These are phyloP conservation scores for Nannobrachium achirus DNA, from an alignment of 2,113 vertebrate species.

Conservation along the genomic window DNA sequence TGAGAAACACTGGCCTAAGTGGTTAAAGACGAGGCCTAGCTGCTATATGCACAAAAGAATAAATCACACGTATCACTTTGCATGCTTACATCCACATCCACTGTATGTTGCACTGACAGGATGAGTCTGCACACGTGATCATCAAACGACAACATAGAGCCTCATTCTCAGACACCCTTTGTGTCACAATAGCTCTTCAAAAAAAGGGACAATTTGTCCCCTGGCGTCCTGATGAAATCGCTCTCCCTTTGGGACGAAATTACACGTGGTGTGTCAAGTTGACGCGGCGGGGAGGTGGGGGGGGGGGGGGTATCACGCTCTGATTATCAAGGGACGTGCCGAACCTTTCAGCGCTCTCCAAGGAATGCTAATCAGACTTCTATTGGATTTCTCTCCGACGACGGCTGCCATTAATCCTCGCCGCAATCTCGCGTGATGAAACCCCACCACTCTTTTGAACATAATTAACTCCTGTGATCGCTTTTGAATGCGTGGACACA, in stretches of 20 bases:
- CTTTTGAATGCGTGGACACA: conserved; percentile 46
- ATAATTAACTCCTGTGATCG: conserved; percentile 73
- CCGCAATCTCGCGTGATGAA: conserved; percentile 52
- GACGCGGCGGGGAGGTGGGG: conserved; percentile 10
- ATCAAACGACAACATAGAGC: no score
- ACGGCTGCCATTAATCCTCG: conserved; percentile 73
- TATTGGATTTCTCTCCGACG: conserved; percentile 65
- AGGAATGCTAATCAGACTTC: conserved; percentile 69
- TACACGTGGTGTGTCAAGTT: conserved; percentile 63
- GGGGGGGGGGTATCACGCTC: conserved; percentile 41
- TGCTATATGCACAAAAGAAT: no score
- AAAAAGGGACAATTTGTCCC: conserved; percentile 25
- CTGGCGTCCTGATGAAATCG: conserved; percentile 36
- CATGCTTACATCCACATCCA: no score
- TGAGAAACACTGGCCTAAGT: no score
- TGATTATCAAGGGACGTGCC: conserved; percentile 60
- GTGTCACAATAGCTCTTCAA: conserved; percentile 21
- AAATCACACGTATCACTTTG: no score
- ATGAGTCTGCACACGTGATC: no score
- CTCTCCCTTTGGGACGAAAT: conserved; percentile 54
- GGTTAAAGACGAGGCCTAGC: no score
- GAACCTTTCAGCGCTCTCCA: conserved; percentile 49
- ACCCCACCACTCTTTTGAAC: conserved; percentile 61
- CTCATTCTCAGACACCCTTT: no score
- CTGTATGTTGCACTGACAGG: no score